Base-by-base conservation (phyloP, 1,140 invertebrate species). In the Hycleus cichorii region DNA sequence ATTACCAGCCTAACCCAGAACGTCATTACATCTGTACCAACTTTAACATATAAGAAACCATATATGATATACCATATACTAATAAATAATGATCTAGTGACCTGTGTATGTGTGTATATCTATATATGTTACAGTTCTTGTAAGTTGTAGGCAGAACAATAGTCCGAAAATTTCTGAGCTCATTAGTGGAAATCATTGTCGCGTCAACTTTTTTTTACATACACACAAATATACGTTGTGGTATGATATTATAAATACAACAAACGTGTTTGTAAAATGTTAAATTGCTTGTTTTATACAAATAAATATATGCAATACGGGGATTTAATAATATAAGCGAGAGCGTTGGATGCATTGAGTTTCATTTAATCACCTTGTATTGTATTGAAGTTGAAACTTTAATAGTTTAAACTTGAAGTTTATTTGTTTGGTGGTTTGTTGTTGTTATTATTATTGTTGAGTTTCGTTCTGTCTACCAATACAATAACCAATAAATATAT, bases 1-100 rank as follows among this genome's bases (percentile, higher is more conserved):
- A 58, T 62, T 62, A 58, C 56, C 32, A 49, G 56, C 60, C 60
- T 62, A 62, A 58, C 60, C 60, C 60, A 62, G 60, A 62, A 62
- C 49, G 57, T 53, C 60, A 62, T 11, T 51, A 58, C 56, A 58
- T 58, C 51, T 58, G 56, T 58, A 58, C 38, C 56, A 58, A 51
- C 25, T 57, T 39, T 51, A 51, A 58, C 48, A 39, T 47, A 42
- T 10, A 26, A 58, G 50, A 51, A 58, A 58, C 49, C 50, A 51
- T 51, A 47, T 45, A 56, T 44, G 38, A 56, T 56, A 42, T 42
- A 42, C 3, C 4, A 42, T 42, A 42, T 42, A n/a, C 10, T 42
- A 42, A 42, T 42, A 4, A 42, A 7, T 8, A 42, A 42, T 11
- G 4, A 11, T 42, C 11, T 42, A 42, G 40, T 42, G 11, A 11